Evolutionary conservation across 1,140 invertebrate genomes (phyloP).

Genomic region (Drosophila teissieri): DNA sequence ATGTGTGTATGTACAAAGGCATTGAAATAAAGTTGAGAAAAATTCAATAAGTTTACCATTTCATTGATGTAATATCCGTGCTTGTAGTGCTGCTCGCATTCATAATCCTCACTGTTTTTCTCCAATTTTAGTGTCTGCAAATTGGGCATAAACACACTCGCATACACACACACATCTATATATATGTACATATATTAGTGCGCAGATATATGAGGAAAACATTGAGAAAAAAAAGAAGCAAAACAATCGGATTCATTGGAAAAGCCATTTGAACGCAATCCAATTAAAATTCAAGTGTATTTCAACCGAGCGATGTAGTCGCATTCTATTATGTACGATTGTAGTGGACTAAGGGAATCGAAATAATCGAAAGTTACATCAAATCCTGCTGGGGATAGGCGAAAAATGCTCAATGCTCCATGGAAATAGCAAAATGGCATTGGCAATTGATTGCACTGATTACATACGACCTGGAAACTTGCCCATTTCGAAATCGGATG

Average conservation of each 20-base stretch:
- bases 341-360: background rate
- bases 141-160: background rate
- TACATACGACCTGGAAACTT: background rate
- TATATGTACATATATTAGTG: background rate
- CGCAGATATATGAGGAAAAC: conserved; percentile 9
- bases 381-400: background rate
- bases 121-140: conserved; percentile 1
- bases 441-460: background rate
- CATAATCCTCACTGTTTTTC: background rate
- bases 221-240: background rate
- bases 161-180: background rate
- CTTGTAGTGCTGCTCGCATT: background rate
- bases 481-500: background rate
- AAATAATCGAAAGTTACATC: conserved; percentile 8
- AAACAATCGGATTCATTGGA: background rate
- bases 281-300: conserved; percentile 3
- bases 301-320: background rate
- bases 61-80: conserved; percentile 16
- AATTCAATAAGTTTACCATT: background rate
- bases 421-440: background rate
- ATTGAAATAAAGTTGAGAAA: conserved; percentile 5
- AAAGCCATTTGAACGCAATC: conserved; percentile 6
- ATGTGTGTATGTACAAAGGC: background rate
- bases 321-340: background rate
- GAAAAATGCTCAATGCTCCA: background rate